Evolutionary conservation across 2,113 vertebrate genomes (phyloP), one percentile per base, ranked within the genome.

Genomic region (Ammospiza nelsoni): DNA sequence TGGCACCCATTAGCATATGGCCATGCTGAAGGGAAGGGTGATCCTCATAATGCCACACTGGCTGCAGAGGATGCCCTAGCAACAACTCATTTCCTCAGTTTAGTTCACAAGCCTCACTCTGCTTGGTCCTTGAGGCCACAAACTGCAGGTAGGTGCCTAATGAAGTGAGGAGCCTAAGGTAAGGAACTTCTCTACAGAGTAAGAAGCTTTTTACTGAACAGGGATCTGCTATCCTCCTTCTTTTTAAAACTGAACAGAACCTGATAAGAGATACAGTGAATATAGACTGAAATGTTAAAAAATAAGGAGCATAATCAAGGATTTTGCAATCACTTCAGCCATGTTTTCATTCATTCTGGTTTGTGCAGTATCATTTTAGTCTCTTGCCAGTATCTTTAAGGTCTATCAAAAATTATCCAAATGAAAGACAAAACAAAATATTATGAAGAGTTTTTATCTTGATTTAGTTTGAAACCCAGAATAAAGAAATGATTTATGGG

Each of bases 1-100:
- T 67, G 65, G 25, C 23, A 48, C 0, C 7, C 22, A n/a, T 81
- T 84, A 88, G 9, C 72, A 59, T 55, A n/a, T 12, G 39, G 29
- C 39, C 24, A 6, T 25, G 14, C 28, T 86, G 68, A 81, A 81
- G 59, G 46, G 43, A 28, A 55, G 35, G 51, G 15, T 51, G 37
- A 77, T 44, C 39, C 48, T 71, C 0, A 0, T 35, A 63, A 54
- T 1, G 0, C 54, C 7, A 0, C 2, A 0, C 18, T 2, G 1
- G 24, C 62, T 81, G 35, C 69, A 78, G 46, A 80, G 37, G 19
- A 48, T 33, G n/a, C 12, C n/a, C 59, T 35, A 12, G 2, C 57
- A 27, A 92, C 29, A 90, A 54, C 31, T 96, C 62, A 68, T 76
- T 75, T 57, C 29, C 23, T 67, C 39, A 52, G 20, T 48, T 91